Conservation (phyloP, 2,888 invertebrate genomes). For the Periphyllus acericola region DNA sequence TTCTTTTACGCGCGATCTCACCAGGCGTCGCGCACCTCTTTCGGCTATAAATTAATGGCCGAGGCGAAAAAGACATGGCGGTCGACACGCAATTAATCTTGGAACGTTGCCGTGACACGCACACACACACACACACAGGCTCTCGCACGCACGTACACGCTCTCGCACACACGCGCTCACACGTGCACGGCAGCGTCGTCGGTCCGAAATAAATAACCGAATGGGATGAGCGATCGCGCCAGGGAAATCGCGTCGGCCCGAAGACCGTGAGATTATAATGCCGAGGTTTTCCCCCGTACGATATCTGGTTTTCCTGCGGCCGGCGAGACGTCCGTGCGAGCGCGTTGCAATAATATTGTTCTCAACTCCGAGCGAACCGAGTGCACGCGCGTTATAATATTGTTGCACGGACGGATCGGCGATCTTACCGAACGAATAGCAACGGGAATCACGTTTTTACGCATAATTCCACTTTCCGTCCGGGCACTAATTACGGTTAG, state of each 20-base stretch:
- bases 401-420: no score
- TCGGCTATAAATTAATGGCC: constrained; percentile 56
- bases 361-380: no score
- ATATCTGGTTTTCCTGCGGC: no score
- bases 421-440: no score
- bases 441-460: no score
- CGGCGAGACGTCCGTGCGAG: no score
- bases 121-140: background rate
- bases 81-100: constrained; percentile 61
- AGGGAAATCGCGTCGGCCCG: constrained; percentile 38
- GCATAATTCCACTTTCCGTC: no score
- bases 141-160: background rate
- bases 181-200: background rate
- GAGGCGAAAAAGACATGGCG: constrained; percentile 54
- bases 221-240: constrained; percentile 44
- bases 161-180: background rate
- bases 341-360: no score
- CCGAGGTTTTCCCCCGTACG: background rate
- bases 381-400: no score
- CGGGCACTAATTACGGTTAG: no score
- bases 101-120: constrained; percentile 49
- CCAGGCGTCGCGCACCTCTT: constrained; percentile 51
- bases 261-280: constrained; percentile 17
- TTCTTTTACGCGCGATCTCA: constrained; percentile 19
- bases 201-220: constrained; percentile 57